Evolutionary conservation across 2,797 vertebrate species (phyloP), one percentile per base, ranked within the genome.

Genomic region (Malacoctenus gilli): DNA sequence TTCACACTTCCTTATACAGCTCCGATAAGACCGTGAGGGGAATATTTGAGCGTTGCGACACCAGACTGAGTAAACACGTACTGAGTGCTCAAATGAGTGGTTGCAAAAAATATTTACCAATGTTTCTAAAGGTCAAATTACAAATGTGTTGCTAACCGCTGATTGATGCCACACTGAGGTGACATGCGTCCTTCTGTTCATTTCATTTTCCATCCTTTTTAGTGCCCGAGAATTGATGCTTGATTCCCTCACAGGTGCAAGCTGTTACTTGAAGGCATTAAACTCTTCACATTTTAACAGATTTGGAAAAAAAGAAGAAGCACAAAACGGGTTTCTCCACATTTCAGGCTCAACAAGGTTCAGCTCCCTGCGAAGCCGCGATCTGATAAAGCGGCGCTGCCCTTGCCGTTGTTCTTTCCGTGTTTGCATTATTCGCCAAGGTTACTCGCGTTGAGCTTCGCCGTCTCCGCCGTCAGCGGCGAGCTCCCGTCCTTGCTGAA

Each of bases 371-470:
- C 34, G 28, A 61, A 8, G 40, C 11, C 15, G 8, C 9, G 38
- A 48, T 60, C 2, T 46, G 52, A 47, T 36, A 42, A 47, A 23
- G 21, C 46, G 31, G 18, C 34, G 15, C 36, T 9, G 32, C 28
- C 23, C 25, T 43, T 68, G 22, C 30, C 6, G 12, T 40, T 42
- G 23, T 16, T 75, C 11, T 58, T 44, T 53, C 16, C 48, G 35
- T 32, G 39, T 34, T 73, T 11, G 60, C 9, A 77, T 36, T 71
- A 22, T 30, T 38, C 36, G 39, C 66, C 75, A 72, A 59, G 59
- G 70, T 80, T 68, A 41, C 21, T 49, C 9, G 2, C 50, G 43
- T 57, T 28, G 53, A 66, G 54, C 47, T 50, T 10, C 22, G 16
- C 47, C 48, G 49, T 51, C 68, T 28, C 50, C 13, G n/a, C 66